Conservation (phyloP, 2,113 vertebrate genomes). For the Lamprologus speciosus region DNA sequence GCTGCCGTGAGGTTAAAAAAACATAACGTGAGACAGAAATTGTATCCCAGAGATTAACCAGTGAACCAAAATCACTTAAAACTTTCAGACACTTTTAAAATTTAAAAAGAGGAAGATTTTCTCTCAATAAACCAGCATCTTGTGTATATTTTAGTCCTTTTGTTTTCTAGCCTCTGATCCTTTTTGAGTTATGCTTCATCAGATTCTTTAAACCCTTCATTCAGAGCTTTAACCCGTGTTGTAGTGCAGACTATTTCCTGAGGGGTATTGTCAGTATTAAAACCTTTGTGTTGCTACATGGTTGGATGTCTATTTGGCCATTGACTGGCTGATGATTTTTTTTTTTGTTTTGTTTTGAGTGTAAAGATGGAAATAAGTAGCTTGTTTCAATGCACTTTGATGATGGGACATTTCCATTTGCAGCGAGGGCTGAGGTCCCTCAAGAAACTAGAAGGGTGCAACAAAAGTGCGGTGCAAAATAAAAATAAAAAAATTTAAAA, state of each 20-base stretch:
- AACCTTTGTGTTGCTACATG: slow-evolving; percentile 38
- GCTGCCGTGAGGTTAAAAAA: background rate
- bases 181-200: slow-evolving; percentile 21
- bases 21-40: background rate
- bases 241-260: slow-evolving; percentile 40
- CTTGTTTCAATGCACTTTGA: slow-evolving; percentile 69
- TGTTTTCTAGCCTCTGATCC: slow-evolving; percentile 3
- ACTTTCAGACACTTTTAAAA: background rate
- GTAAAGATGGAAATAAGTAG: slow-evolving; percentile 54
- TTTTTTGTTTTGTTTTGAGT: background rate
- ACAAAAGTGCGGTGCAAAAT: background rate
- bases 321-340: slow-evolving; percentile 54
- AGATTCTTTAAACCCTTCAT: slow-evolving; percentile 33
- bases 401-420: slow-evolving; percentile 52
- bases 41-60: background rate
- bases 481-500: background rate
- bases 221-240: slow-evolving; percentile 36
- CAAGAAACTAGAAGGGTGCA: slow-evolving; percentile 11
- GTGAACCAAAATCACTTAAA: slow-evolving; percentile 8
- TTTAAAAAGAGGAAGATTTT: background rate
- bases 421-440: background rate
- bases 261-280: slow-evolving; percentile 66
- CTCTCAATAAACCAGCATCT: slow-evolving; percentile 24
- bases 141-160: slow-evolving; percentile 23
- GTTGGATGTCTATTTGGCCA: slow-evolving; percentile 57